Evolutionary conservation across 2,113 vertebrate species (phyloP).

Genomic region (human): GRCh38 chr9:24519501-24520000

Average conservation of each 20-base stretch:
- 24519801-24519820: neutral
- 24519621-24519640: slow-evolving; percentile 4
- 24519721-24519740: slow-evolving; percentile 58
- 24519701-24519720: slow-evolving; percentile 55
- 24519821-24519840: neutral
- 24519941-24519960: neutral
- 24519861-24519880: neutral
- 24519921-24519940: neutral
- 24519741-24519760: slow-evolving; percentile 39
- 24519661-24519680: slow-evolving; percentile 40
- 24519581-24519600: slow-evolving; percentile 41
- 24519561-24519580: slow-evolving; percentile 58
- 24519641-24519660: slow-evolving; percentile 2
- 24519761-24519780: slow-evolving; percentile 10
- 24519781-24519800: neutral
- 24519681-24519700: neutral
- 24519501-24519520: neutral
- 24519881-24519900: neutral
- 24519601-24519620: slow-evolving; percentile 13
- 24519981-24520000: neutral
- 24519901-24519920: neutral
- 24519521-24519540: slow-evolving; percentile 45
- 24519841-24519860: neutral
- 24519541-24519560: slow-evolving; percentile 35
- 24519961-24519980: neutral